A percentile compares a stretch with the other conserved stretches of the same genome.
phyloP scores from a whole-genome alignment of 2,113 vertebrate species.

The Lepidothrix coronata region DNA sequence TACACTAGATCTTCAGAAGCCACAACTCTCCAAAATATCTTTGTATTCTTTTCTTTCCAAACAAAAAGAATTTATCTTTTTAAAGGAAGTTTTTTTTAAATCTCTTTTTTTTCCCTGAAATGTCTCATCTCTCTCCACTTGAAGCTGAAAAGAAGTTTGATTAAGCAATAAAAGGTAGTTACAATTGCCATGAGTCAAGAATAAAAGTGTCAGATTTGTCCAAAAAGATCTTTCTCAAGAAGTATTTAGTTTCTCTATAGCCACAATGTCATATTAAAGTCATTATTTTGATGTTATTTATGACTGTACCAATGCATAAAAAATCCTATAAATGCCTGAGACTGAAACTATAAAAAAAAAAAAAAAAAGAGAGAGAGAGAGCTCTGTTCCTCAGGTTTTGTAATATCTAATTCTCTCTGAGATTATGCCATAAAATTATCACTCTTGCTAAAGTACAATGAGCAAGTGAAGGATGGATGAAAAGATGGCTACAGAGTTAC shows the following conservation, averaged over 20 bases:
- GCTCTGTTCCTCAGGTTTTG: not conserved
- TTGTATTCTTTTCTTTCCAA: not conserved
- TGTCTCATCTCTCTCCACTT: not conserved
- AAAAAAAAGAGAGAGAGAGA: not conserved
- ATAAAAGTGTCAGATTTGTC: not conserved
- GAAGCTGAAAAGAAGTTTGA: not conserved
- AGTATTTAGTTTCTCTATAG: not conserved
- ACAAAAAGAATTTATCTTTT: not conserved
- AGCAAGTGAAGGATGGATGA: not conserved
- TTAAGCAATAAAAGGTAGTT: not conserved
- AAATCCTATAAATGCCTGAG: not conserved
- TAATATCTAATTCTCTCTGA: not conserved
- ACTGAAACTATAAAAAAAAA: not conserved
- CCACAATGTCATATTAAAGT: not conserved
- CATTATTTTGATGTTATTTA: slow-evolving; percentile 20
- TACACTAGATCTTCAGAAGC: not conserved
- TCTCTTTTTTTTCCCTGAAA: rapidly evolving
- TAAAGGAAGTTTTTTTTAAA: not conserved
- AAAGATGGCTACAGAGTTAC: not conserved
- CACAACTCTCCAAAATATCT: not conserved
- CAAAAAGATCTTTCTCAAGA: not conserved
- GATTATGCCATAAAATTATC: not conserved
- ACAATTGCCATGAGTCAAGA: not conserved
- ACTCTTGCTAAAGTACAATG: not conserved
- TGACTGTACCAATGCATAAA: not conserved